Evolutionary conservation across 1,140 invertebrate genomes (phyloP).

Genomic region (Nasonia longicornis): DNA sequence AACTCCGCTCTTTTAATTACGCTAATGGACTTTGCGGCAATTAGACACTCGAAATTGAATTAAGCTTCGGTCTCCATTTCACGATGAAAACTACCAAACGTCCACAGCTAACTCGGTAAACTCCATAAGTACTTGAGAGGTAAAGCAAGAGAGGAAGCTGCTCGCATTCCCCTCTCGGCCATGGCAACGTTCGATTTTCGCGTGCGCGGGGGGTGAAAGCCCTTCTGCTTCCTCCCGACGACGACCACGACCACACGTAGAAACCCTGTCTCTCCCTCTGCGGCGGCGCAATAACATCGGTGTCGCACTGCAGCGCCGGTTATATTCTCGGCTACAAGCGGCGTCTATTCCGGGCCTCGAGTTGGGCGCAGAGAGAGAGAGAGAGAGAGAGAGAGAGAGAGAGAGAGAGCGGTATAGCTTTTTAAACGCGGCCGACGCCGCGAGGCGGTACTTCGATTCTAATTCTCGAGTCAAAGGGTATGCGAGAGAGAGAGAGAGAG

Average conservation of each 20-base stretch:
- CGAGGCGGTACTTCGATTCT: slow-evolving; percentile 1
- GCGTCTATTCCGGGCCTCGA: background rate
- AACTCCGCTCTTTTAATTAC: too few species aligned
- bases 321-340: background rate
- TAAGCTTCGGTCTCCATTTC: too few species aligned
- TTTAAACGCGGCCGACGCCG: background rate
- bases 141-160: background rate
- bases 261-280: background rate
- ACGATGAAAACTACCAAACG: too few species aligned
- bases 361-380: background rate
- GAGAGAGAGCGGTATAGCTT: background rate
- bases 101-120: too few species aligned
- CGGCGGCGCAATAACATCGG: background rate
- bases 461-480: slow-evolving; percentile 4
- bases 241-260: background rate
- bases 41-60: too few species aligned
- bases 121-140: too few species aligned
- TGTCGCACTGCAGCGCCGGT: background rate
- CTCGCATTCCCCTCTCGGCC: too few species aligned
- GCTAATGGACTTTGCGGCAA: too few species aligned
- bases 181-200: background rate
- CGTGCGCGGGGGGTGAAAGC: background rate
- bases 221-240: background rate
- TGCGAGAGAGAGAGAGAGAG: background rate
- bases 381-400: too few species aligned